phyloP scores from a whole-genome alignment of 1,140 invertebrate genomes.

The Drosophila mauritiana region DNA sequence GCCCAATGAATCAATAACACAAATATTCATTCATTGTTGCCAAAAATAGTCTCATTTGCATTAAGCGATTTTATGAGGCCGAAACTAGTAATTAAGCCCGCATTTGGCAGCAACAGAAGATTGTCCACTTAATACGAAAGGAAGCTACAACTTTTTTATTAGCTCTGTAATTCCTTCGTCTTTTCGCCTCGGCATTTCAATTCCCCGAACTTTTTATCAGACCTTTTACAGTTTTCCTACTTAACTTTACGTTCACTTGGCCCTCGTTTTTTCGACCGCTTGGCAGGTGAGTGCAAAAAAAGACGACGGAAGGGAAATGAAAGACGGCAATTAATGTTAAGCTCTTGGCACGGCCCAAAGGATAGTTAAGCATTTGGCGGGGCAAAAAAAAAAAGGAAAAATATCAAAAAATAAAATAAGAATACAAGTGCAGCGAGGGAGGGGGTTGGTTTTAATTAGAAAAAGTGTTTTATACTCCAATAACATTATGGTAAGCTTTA shows the following conservation, averaged over 20 bases:
- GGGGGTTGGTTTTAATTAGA: constrained; percentile 66
- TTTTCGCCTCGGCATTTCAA: constrained; percentile 37
- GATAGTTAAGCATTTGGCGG: constrained; percentile 60
- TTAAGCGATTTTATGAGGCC: constrained; percentile 16
- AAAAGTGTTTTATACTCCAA: constrained; percentile 68
- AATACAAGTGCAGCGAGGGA: constrained; percentile 14
- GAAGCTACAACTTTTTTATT: constrained; percentile 64
- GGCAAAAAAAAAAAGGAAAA: constrained; percentile 9
- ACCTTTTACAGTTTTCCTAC: constrained; percentile 63
- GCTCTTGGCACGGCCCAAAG: constrained; percentile 64
- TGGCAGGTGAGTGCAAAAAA: constrained; percentile 43
- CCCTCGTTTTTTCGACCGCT: constrained; percentile 12
- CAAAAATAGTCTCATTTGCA: constrained; percentile 30
- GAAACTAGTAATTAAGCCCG: constrained; percentile 40
- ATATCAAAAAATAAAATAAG: constrained; percentile 8
- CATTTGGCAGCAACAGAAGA: constrained; percentile 53
- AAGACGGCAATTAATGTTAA: constrained; percentile 74
- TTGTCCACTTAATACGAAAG: constrained; percentile 51
- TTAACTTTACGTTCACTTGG: constrained; percentile 59
- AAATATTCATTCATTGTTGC: constrained; percentile 20
- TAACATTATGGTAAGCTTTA: constrained; percentile 58
- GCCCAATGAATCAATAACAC: constrained; percentile 40
- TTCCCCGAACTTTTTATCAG: constrained; percentile 66
- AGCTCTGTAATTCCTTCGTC: constrained; percentile 39
- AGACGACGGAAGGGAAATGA: constrained; percentile 46